Conservation (phyloP, 2,113 vertebrate species). For the Erpornis zantholeuca region DNA sequence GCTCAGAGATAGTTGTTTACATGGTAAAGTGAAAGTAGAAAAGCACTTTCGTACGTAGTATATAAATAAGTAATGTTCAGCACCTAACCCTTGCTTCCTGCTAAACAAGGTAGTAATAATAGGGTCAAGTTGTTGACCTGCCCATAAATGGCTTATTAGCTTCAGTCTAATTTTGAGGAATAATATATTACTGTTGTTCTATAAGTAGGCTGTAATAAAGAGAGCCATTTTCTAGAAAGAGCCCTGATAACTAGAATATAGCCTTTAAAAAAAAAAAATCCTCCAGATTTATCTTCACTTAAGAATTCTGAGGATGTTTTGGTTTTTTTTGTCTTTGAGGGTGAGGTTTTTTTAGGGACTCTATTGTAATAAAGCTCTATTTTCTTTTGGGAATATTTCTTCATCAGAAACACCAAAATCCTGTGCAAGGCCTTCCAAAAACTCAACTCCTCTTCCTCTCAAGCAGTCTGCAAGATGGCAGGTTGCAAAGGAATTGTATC, state of each 20-base stretch:
- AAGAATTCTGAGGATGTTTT: not conserved
- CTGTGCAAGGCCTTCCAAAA: slow-evolving; percentile 83
- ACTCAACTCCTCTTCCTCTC: slow-evolving; percentile 77
- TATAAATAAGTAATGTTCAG: not conserved
- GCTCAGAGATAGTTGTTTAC: not conserved
- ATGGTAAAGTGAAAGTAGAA: not conserved
- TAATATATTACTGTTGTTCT: not conserved
- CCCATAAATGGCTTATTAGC: not conserved
- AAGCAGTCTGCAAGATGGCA: slow-evolving; percentile 98
- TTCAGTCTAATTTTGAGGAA: not conserved
- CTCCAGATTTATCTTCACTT: not conserved
- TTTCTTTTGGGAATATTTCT: not conserved
- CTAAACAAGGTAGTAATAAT: not conserved
- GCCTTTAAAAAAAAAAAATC: not conserved
- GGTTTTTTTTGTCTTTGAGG: not conserved
- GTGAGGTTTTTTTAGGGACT: not conserved
- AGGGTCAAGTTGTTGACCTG: not conserved
- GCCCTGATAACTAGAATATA: not conserved
- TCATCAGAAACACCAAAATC: slow-evolving; percentile 79
- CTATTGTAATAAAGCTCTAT: not conserved
- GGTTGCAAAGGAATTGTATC: slow-evolving; percentile 97
- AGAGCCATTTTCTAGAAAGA: not conserved
- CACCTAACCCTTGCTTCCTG: not conserved
- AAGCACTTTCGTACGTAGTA: not conserved
- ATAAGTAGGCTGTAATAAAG: not conserved